A percentile compares a stretch with the other conserved stretches of the same genome.
These are phyloP conservation scores for Sylvia borin DNA, from an alignment of 2,797 vertebrate genomes.

Conservation along the genomic window DNA sequence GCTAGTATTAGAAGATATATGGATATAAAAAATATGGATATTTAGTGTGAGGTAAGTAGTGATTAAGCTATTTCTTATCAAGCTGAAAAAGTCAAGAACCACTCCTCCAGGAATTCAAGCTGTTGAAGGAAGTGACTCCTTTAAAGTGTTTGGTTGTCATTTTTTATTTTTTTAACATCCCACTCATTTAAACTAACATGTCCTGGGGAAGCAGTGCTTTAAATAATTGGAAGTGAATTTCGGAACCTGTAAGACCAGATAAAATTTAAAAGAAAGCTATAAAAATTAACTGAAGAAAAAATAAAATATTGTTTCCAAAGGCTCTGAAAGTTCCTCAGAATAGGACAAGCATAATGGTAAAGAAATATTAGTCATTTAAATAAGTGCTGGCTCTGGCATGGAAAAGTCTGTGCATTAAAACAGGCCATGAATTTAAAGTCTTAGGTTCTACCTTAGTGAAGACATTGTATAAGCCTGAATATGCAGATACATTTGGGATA, in stretches of 20 bases:
- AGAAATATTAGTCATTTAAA: not conserved
- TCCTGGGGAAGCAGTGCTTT: not conserved
- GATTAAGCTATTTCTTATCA: slow-evolving; percentile 10
- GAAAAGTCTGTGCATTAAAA: not conserved
- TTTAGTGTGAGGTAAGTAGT: not conserved
- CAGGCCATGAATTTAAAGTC: not conserved
- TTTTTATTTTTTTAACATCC: not conserved
- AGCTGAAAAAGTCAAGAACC: slow-evolving; percentile 40
- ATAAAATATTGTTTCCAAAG: not conserved
- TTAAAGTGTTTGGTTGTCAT: not conserved
- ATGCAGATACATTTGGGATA: slow-evolving; percentile 33
- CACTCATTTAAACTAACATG: not conserved
- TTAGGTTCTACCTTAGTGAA: not conserved
- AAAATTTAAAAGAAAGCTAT: not conserved
- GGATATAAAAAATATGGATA: not conserved
- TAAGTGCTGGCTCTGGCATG: not conserved
- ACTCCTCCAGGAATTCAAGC: not conserved
- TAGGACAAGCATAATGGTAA: not conserved
- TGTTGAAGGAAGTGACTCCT: not conserved
- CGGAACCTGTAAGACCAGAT: not conserved
- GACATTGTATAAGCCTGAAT: not conserved
- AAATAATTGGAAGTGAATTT: not conserved
- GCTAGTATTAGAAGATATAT: not conserved
- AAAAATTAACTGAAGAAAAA: not conserved
- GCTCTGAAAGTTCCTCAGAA: not conserved